Percentiles rank a stretch among this genome's conserved stretches.
Conservation (phyloP, 1,140 invertebrate genomes). For the Eupeodes corollae region DNA sequence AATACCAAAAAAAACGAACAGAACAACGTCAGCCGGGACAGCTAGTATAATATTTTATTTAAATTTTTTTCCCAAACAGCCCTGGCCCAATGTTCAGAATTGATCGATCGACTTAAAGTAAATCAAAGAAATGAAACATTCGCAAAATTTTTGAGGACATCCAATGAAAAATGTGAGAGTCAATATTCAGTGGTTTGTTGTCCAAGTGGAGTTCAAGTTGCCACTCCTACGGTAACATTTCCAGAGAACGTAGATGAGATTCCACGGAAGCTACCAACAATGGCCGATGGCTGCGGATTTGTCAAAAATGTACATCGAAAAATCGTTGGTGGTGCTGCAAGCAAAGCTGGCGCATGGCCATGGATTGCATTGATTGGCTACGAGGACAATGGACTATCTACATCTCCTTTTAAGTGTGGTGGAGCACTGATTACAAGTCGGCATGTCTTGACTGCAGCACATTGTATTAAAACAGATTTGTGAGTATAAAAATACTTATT, state of each 20-base stretch:
- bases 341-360: conserved; percentile 30
- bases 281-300: conserved; percentile 34
- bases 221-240: too few relatives aligned
- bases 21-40: too few relatives aligned
- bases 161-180: conserved; percentile 18
- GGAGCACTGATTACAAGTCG: conserved; percentile 30
- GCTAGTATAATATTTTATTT: too few relatives aligned
- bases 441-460: conserved; percentile 30
- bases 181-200: conserved; percentile 18
- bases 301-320: conserved; percentile 26
- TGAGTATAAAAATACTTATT: too few relatives aligned
- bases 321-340: conserved; percentile 37
- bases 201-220: conserved; percentile 10
- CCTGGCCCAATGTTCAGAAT: conserved; percentile 15
- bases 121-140: conserved; percentile 18
- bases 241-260: conserved; percentile 10
- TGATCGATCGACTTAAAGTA: conserved; percentile 14
- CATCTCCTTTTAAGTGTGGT: conserved; percentile 28
- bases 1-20: too few relatives aligned
- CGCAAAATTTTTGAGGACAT: conserved; percentile 17
- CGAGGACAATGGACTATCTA: conserved; percentile 16
- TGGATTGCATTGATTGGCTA: conserved; percentile 32
- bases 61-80: conserved; percentile 10
- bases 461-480: conserved; percentile 25
- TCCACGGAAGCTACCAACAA: conserved; percentile 18